A percentile compares a stretch with the other conserved stretches of the same genome.
Conservation (phyloP, 2,113 vertebrate genomes). For the Sphyrna mokarran region DNA sequence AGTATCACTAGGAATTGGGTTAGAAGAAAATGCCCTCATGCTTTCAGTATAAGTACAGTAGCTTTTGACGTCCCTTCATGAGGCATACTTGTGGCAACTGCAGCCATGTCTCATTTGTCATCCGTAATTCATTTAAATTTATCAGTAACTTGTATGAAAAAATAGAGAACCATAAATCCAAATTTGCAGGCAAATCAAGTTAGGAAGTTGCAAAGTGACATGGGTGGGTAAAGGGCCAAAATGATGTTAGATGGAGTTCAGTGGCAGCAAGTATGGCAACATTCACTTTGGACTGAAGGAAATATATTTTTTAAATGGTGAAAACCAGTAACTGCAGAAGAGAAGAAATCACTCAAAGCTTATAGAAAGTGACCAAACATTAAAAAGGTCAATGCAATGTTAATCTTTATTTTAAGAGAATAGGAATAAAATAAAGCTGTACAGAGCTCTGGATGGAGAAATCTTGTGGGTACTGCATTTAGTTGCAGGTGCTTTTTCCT, state of each 20-base stretch:
- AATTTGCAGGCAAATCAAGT: background rate
- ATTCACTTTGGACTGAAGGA: too few species aligned
- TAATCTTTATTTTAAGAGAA: background rate
- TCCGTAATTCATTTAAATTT: background rate
- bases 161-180: background rate
- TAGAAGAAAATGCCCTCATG: background rate
- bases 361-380: background rate
- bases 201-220: background rate
- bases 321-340: too few species aligned
- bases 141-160: background rate
- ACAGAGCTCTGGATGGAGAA: background rate
- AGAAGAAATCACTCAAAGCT: background rate
- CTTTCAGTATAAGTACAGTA: background rate
- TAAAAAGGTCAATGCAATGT: too few species aligned
- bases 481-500: background rate
- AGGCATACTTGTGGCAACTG: background rate
- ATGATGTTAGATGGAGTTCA: background rate
- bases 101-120: background rate
- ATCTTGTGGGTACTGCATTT: background rate
- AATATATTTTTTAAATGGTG: too few species aligned
- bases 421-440: too few species aligned
- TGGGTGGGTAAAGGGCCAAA: background rate
- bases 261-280: background rate
- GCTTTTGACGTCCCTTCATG: background rate
- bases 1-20: background rate